Base-by-base conservation (phyloP, 2,888 invertebrate genomes). In the Maniola hyperantus region DNA sequence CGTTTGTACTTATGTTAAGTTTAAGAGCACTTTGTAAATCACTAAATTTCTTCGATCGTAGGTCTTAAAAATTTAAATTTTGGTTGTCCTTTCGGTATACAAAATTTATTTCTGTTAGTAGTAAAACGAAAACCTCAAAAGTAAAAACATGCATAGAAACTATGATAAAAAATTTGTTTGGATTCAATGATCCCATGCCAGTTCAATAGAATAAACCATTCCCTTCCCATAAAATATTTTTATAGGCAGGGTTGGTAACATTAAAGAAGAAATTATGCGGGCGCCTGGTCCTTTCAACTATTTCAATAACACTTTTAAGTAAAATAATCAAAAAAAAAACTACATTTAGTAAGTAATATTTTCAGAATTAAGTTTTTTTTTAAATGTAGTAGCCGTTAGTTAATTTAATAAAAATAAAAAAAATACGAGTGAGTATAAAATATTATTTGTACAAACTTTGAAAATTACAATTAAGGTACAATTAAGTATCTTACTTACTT, bases 1-100 rank as follows among this genome's bases (percentile, higher is more conserved):
- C 26, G 36, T 70, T 74, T 75, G 75, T 78, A 72, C 81, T 82
- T 83, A 78, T 83, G 78, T 68, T 72, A 46, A 46, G 74, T 76
- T 68, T 84, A 83, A 87, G 83, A 82, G 82, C 89, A 89, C 89
- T 86, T 84, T 77, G 78, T 42, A 64, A 70, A 72, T 74, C 77
- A 77, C 77, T 72, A 69, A 65, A 51, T 36, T 63, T 68, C 42
- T 68, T 73, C 62, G 71, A 64, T 72, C 68, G 73, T 71, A 66
- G 65, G 60, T 53, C 83, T 79, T 71, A 76, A 77, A 65, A 66
- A 72, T 39, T 51, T 7, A 64, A 68, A 74, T 74, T 71, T 70
- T 76, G 20, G 73, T 75, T 79, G 81, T 85, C 84, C 81, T 82
- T 84, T 83, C 82, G 83, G 77, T 85, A 83, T 79, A 78, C 72